Percentiles rank a stretch among this genome's conserved stretches.
phyloP scores from a whole-genome alignment of 1,140 invertebrate species.

The Ganaspis sp. region DNA sequence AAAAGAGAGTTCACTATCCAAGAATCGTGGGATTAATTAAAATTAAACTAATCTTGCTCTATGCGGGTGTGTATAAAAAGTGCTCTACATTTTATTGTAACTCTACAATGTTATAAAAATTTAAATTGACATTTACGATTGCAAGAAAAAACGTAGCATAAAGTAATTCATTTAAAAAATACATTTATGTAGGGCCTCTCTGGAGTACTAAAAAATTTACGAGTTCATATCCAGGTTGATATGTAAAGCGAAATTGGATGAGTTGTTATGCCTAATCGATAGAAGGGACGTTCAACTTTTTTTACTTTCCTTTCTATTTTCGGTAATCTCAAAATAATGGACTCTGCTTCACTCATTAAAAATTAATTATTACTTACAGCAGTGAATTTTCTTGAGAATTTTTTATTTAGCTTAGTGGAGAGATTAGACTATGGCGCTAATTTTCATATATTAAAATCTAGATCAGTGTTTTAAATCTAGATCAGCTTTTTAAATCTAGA shows the following conservation, averaged over 20 bases:
- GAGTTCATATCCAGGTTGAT: constrained; percentile 5
- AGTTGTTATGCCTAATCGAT: constrained; percentile 1
- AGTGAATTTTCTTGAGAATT: too few relatives aligned
- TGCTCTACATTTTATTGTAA: not conserved
- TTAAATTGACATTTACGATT: constrained; percentile 14
- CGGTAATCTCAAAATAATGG: too few relatives aligned
- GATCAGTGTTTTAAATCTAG: too few relatives aligned
- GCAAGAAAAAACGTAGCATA: constrained; percentile 3
- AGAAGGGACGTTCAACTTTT: not conserved
- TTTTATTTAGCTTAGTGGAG: too few relatives aligned
- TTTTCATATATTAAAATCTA: too few relatives aligned
- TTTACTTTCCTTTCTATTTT: not conserved
- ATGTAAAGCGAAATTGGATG: constrained; percentile 13
- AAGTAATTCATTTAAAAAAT: constrained; percentile 10
- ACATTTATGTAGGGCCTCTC: not conserved
- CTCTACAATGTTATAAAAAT: not conserved
- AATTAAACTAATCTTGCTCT: not conserved
- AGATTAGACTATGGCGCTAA: too few relatives aligned
- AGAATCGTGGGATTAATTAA: not conserved
- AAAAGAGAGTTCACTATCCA: too few relatives aligned
- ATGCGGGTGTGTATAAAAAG: too few relatives aligned
- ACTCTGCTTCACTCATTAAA: too few relatives aligned
- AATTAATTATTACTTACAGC: too few relatives aligned
- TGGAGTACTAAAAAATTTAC: constrained; percentile 10
- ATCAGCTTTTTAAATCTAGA: too few relatives aligned